A percentile compares a stretch with the other conserved stretches of the same genome.
Conservation (phyloP, 2,888 invertebrate genomes). For the Odontomyia ornata region DNA sequence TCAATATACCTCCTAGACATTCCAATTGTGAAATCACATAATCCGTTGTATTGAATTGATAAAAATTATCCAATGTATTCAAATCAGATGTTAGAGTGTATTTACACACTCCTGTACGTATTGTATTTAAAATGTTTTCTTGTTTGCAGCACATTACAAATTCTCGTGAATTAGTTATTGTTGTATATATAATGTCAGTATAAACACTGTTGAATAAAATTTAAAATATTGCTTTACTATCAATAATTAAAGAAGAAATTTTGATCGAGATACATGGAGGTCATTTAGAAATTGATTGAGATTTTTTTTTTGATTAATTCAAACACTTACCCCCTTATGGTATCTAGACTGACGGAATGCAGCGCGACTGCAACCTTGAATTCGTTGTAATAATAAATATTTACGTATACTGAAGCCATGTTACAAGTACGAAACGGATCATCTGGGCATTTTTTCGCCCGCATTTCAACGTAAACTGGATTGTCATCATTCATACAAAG, state of each 20-base stretch:
- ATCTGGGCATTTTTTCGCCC: slow-evolving; percentile 57
- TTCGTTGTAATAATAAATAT: slow-evolving; percentile 61
- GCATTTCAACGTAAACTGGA: slow-evolving; percentile 62
- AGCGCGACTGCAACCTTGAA: slow-evolving; percentile 58
- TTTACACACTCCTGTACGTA: slow-evolving; percentile 60
- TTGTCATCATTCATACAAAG: slow-evolving; percentile 61
- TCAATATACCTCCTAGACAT: slow-evolving; percentile 56
- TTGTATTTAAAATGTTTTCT: slow-evolving; percentile 56
- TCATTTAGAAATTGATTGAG: no score
- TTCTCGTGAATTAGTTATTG: slow-evolving; percentile 60
- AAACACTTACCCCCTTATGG: slow-evolving; percentile 58
- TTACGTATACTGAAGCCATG: slow-evolving; percentile 60
- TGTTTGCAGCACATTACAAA: slow-evolving; percentile 63
- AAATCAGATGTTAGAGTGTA: slow-evolving; percentile 61
- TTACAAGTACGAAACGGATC: slow-evolving; percentile 57
- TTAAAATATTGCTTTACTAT: neutral
- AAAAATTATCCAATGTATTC: slow-evolving; percentile 62
- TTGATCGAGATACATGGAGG: no score
- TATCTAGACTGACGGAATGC: slow-evolving; percentile 61
- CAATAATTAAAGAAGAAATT: no score
- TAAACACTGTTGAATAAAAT: slow-evolving; percentile 53
- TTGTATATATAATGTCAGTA: slow-evolving; percentile 58
- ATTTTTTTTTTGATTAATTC: no score
- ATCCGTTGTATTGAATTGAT: slow-evolving; percentile 61
- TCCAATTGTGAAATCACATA: slow-evolving; percentile 59